Evolutionary conservation across 2,888 invertebrate genomes (phyloP).

Genomic region (Ochlodes sylvanus): DNA sequence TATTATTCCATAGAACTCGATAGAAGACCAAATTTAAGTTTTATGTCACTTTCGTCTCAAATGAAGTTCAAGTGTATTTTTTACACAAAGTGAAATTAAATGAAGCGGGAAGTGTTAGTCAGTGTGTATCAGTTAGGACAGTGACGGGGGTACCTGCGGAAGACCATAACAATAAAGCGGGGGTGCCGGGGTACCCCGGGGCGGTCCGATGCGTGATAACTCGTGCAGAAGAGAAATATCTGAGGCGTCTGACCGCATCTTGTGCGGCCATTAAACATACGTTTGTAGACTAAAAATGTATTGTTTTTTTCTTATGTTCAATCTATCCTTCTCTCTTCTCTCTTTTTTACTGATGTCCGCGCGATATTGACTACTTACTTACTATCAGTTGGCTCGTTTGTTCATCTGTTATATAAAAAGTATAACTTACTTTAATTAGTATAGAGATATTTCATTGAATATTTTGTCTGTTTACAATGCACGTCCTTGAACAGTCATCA

Average conservation of each 20-base stretch:
- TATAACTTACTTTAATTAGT: too few species aligned
- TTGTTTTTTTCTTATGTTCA: neutral
- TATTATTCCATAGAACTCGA: too few species aligned
- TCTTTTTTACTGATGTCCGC: too few species aligned
- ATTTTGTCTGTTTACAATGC: too few species aligned
- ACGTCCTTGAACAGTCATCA: too few species aligned
- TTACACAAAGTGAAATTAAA: neutral
- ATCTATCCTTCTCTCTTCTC: neutral
- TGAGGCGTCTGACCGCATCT: slow-evolving; percentile 39
- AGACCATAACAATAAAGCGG: slow-evolving; percentile 53
- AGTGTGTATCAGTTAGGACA: slow-evolving; percentile 41
- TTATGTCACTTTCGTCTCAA: too few species aligned
- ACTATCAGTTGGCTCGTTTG: too few species aligned
- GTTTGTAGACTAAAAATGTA: neutral
- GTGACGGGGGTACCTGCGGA: slow-evolving; percentile 39
- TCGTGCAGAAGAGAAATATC: slow-evolving; percentile 57
- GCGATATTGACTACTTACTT: too few species aligned
- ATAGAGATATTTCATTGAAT: too few species aligned
- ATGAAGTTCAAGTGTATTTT: too few species aligned
- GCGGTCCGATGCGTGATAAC: slow-evolving; percentile 41
- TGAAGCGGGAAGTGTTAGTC: slow-evolving; percentile 9
- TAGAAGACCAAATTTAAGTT: too few species aligned
- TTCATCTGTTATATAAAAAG: too few species aligned
- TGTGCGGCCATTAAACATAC: slow-evolving; percentile 33
- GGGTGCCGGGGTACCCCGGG: slow-evolving; percentile 5